Conservation (phyloP, 2,113 vertebrate genomes). For the Murina feae region DNA sequence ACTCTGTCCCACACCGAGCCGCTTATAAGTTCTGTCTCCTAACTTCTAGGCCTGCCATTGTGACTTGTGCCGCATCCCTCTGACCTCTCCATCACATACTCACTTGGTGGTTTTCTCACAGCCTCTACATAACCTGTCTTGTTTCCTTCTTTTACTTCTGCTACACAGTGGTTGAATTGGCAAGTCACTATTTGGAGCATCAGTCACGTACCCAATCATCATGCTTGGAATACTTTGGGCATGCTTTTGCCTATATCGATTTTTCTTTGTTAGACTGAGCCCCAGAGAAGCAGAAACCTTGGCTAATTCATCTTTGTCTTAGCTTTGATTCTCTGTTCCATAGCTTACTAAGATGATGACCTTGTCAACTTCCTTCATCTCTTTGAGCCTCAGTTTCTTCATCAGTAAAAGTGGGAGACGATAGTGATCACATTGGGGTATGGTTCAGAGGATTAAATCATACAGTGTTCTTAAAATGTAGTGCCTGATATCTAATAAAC, state of each 20-base stretch:
- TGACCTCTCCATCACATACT: not conserved
- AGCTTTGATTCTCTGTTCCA: not conserved
- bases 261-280: not conserved
- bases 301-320: not conserved
- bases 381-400: not conserved
- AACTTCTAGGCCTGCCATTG: not conserved
- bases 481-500: not conserved
- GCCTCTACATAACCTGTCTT: rapidly evolving
- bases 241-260: not conserved
- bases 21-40: not conserved
- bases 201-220: rapidly evolving
- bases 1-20: not conserved
- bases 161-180: no score
- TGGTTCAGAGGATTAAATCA: not conserved
- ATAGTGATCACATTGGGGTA: rapidly evolving
- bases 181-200: not conserved
- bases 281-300: not conserved
- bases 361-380: not conserved
- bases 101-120: not conserved
- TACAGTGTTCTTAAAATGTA: not conserved
- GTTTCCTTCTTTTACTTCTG: not conserved
- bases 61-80: not conserved
- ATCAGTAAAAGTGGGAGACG: not conserved
- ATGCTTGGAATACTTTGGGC: not conserved
- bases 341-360: not conserved